Conservation (phyloP, 2,113 vertebrate species). For the Oryzias celebensis region DNA sequence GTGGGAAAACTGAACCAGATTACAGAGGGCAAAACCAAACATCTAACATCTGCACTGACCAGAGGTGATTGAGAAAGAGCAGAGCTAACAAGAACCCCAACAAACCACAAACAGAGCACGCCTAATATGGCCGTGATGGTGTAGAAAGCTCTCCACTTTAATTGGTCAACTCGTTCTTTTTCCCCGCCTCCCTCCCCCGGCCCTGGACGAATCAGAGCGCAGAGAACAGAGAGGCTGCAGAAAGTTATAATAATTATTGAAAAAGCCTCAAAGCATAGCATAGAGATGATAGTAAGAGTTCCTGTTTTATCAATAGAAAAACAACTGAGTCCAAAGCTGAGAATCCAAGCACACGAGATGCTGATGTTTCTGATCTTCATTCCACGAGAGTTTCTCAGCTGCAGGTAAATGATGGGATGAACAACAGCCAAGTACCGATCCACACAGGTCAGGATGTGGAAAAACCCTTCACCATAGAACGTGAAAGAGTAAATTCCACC, state of each 20-base stretch:
- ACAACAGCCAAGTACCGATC: conserved; percentile 43
- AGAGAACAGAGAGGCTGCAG: conserved; percentile 1
- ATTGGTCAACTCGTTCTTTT: neutral
- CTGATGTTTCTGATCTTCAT: conserved; percentile 11
- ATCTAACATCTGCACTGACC: fast-evolving
- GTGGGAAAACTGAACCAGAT: neutral
- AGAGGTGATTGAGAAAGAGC: fast-evolving
- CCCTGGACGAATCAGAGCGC: conserved; percentile 13
- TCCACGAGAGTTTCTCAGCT: neutral
- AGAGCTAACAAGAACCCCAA: neutral
- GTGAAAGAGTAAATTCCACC: fast-evolving
- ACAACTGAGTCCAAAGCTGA: neutral
- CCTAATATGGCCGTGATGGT: conserved; percentile 11
- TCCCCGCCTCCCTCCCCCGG: conserved; percentile 10
- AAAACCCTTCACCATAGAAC: neutral
- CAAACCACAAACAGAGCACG: conserved; percentile 4
- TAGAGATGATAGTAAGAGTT: fast-evolving
- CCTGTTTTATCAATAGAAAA: neutral
- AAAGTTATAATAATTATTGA: neutral
- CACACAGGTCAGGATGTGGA: conserved; percentile 34
- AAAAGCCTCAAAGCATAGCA: fast-evolving
- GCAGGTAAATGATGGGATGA: conserved; percentile 40
- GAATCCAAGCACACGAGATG: conserved; percentile 15
- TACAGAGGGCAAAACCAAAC: neutral
- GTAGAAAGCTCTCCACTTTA: conserved; percentile 31